phyloP scores from a whole-genome alignment of 2,797 vertebrate genomes.

The Helicolenus hilgendorfi region DNA sequence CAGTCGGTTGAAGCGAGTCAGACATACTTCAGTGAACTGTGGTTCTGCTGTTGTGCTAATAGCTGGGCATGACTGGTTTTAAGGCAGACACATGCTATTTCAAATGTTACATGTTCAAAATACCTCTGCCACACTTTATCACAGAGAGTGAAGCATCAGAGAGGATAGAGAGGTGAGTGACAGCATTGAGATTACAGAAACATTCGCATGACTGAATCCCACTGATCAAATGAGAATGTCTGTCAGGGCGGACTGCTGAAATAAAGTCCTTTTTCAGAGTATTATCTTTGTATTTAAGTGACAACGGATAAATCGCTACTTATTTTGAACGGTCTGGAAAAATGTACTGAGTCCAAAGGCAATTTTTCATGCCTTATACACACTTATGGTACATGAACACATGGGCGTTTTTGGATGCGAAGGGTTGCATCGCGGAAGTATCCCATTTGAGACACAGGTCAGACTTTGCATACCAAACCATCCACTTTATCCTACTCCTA shows the following conservation, averaged over 20 bases:
- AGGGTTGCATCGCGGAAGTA: no score
- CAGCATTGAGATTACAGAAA: not conserved
- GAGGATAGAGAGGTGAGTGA: not conserved
- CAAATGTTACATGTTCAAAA: not conserved
- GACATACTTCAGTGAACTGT: constrained; percentile 7
- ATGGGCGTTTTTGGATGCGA: not conserved
- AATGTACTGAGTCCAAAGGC: not conserved
- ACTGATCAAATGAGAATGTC: not conserved
- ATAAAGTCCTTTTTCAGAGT: not conserved
- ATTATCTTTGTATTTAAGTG: not conserved
- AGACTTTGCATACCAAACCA: not conserved
- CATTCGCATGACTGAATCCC: not conserved
- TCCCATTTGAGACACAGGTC: no score
- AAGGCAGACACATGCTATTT: not conserved
- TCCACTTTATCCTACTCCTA: not conserved
- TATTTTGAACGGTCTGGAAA: not conserved
- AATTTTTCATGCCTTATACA: not conserved
- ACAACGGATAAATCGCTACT: rapidly evolving
- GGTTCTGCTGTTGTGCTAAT: constrained; percentile 11
- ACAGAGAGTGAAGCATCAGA: not conserved
- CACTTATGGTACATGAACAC: not conserved
- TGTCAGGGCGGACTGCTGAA: not conserved
- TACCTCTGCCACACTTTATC: not conserved
- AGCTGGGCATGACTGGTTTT: not conserved
- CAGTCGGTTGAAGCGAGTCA: constrained; percentile 23